Evolutionary conservation across 2,113 vertebrate species (phyloP).

Genomic region (Aegithalos caudatus): DNA sequence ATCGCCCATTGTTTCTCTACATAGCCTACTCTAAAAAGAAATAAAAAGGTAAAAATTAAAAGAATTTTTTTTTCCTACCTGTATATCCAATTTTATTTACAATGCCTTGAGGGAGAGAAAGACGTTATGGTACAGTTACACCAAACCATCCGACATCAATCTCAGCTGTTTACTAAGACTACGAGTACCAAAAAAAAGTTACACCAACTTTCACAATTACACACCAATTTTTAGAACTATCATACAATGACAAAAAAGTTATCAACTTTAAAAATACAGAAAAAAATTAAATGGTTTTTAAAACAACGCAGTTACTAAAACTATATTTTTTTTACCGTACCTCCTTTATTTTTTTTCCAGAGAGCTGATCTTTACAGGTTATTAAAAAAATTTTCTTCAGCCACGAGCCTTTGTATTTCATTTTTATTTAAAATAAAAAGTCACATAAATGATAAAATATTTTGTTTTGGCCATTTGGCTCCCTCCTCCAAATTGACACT

Average conservation of each 20-base stretch:
- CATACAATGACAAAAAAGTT: background rate
- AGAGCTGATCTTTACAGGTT: constrained; percentile 20
- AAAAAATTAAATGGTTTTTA: background rate
- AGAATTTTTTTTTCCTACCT: background rate
- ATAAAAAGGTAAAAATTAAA: background rate
- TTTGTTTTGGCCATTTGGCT: background rate
- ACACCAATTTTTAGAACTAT: background rate
- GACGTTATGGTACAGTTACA: background rate
- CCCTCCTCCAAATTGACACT: constrained; percentile 28
- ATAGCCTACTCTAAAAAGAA: background rate
- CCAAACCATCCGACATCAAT: background rate
- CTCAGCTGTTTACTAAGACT: background rate
- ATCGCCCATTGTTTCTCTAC: background rate
- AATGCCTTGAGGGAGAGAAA: background rate
- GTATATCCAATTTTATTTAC: constrained; percentile 24
- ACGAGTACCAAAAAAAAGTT: background rate
- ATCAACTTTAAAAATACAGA: background rate
- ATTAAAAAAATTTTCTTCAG: background rate
- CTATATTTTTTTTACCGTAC: constrained; percentile 17
- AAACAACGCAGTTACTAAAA: background rate
- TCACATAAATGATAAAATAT: background rate
- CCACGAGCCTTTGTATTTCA: background rate
- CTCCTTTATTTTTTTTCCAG: constrained; percentile 13
- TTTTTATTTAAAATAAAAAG: constrained; percentile 36
- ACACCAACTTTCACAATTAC: constrained; percentile 9